Evolutionary conservation across 2,797 vertebrate genomes (phyloP), one percentile per base, ranked within the genome.

Genomic region (Acestrorhynchus altus): DNA sequence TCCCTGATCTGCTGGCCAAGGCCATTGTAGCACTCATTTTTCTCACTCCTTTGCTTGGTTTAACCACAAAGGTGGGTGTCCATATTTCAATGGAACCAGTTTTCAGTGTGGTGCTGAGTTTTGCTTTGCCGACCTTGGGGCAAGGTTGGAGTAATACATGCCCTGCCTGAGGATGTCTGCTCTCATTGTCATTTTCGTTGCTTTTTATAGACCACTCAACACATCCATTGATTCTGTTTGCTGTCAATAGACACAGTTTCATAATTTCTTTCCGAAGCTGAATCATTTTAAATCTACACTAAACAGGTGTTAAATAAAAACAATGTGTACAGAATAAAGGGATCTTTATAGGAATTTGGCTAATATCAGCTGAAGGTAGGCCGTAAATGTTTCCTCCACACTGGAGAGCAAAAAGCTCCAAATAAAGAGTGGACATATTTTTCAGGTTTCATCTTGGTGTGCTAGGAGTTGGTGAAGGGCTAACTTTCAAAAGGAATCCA

Each of bases 1-100:
- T 83, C 83, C 61, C 59, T 75, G 84, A 81, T 85, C 82, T 82
- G 83, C 82, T 85, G 87, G 83, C 88, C 88, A 84, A 86, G 85
- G 85, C 86, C 85, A 85, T 88, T 84, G 87, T 81, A 81, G 73
- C 84, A 68, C 79, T 86, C 82, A 59, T 61, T 80, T 79, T 35
- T 79, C 72, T 83, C 78, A 83, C 73, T 42, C 64, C 16, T 80
- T 86, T 78, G 67, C 46, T 83, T 83, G 81, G 52, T 84, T 77
- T 77, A 85, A 72, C 84, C 79, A 46, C 72, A 28, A 46, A 57
- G 69, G 74, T 81, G 64, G 72, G 68, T 73, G 79, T 86, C 81
- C 77, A 28, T 82, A 74, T 88, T 83, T 86, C 31, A 81, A 65
- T 40, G 42, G 24, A 79, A 66, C 52, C 71, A 73, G 61, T 40